Conservation (phyloP, 2,888 invertebrate genomes). For the Spodoptera littoralis region DNA sequence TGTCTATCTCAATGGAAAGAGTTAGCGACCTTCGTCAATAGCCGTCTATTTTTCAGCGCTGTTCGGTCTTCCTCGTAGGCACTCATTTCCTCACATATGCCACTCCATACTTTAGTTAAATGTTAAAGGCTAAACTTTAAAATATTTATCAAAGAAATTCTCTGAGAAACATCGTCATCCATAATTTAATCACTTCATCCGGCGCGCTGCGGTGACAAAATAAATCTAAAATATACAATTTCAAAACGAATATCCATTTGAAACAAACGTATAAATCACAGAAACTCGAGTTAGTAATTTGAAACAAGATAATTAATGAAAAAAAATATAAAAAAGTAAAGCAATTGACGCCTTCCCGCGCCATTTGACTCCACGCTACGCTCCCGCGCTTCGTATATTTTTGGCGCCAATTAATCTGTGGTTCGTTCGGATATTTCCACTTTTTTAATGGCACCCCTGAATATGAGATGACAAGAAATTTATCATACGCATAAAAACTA, state of each 20-base stretch:
- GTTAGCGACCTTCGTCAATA: too few species aligned
- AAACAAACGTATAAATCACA: conserved; percentile 67
- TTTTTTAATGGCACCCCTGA: conserved; percentile 36
- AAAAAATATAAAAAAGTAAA: conserved; percentile 66
- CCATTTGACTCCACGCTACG: conserved; percentile 78
- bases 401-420: conserved; percentile 76
- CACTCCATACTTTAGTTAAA: too few species aligned
- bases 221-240: conserved; percentile 43
- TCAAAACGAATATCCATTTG: conserved; percentile 47
- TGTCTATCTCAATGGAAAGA: too few species aligned
- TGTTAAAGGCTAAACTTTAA: conserved; percentile 2
- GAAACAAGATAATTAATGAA: conserved; percentile 64
- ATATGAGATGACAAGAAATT: conserved; percentile 15
- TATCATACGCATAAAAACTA: too few species aligned
- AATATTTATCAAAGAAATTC: conserved; percentile 7
- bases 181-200: conserved; percentile 40
- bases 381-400: conserved; percentile 69
- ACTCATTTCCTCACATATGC: too few species aligned
- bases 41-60: too few species aligned
- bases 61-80: too few species aligned
- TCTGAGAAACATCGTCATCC: conserved; percentile 14
- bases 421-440: conserved; percentile 43
- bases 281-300: conserved; percentile 66
- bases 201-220: conserved; percentile 47
- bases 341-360: conserved; percentile 78